Base-by-base conservation (phyloP, 2,888 invertebrate species). In the Leptinotarsa peninsularis region DNA sequence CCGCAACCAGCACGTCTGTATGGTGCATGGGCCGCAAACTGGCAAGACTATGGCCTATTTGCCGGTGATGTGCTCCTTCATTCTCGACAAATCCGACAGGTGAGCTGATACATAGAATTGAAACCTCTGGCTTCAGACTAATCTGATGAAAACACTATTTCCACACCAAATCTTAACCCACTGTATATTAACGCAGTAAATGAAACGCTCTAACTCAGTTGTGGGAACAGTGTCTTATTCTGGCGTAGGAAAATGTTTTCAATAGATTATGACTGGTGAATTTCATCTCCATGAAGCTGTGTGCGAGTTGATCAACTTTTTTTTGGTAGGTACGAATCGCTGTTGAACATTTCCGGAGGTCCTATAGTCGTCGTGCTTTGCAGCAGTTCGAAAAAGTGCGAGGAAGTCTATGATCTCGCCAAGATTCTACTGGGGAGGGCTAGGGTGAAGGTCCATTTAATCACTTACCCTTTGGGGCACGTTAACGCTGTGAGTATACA, bases 41-140 rank as follows among this genome's bases (percentile, higher is more conserved):
- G 94, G 94, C 0, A 94, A 95, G 88, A 94, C 95, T 0, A 87
- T 93, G 82, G 92, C 93, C 0, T 95, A 94, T 84, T 84, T 94
- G 43, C 91, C 94, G 17, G 91, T 94, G 0, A 86, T 96, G 4
- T 90, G 93, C 70, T 91, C 92, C 68, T 89, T 91, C 72, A 86
- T 94, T 7, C 85, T 89, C 18, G 90, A 92, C 83, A 86, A 85
- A 49, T 84, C 85, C 4, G 90, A 91, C 81, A 84, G 86, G 63
- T 63, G 43, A 27, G 43, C 10, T 43, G 43, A 43, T 43, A 43
- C 10, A 43, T 33, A 33, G 33, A 33, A 33, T 43, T 43, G 10
- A 13, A 43, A 43, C 43, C 43, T 0, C 43, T 43, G 10, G 33
- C 33, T 0, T 33, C 7, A 2, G 7, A 33, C 7, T 33, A 33